These are phyloP conservation scores for Triplophysa bombifrons DNA, from an alignment of 2,797 vertebrate genomes.

Conservation along the genomic window DNA sequence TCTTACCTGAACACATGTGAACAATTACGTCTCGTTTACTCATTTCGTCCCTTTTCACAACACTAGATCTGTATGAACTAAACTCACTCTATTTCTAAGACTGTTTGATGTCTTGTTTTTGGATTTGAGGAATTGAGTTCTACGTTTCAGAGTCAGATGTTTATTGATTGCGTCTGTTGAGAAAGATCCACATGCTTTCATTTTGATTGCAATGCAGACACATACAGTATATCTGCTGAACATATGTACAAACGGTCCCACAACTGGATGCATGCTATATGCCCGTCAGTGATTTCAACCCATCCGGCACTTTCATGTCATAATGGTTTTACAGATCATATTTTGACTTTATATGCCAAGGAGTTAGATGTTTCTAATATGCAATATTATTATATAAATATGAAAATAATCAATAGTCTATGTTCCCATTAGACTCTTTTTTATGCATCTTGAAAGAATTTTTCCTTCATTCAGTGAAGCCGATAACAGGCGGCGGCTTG, in stretches of 20 bases:
- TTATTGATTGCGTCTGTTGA: constrained; percentile 22
- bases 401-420: too few relatives aligned
- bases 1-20: constrained; percentile 53
- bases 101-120: constrained; percentile 63
- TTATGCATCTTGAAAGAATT: constrained; percentile 6
- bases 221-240: constrained; percentile 43
- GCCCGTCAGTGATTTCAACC: constrained; percentile 2
- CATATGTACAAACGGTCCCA: constrained; percentile 24
- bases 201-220: constrained; percentile 13
- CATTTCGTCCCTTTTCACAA: not conserved
- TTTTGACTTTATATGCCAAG: too few relatives aligned
- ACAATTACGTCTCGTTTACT: constrained; percentile 50
- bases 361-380: not conserved
- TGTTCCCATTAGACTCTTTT: not conserved
- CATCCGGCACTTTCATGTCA: constrained; percentile 32
- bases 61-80: constrained; percentile 2
- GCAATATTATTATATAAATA: not conserved
- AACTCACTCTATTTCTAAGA: constrained; percentile 51
- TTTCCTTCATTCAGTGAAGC: not conserved
- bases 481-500: constrained; percentile 6
- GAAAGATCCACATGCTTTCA: constrained; percentile 22
- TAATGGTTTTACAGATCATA: not conserved
- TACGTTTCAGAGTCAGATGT: constrained; percentile 2
- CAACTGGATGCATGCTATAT: constrained; percentile 14
- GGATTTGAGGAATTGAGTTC: constrained; percentile 59